Evolutionary conservation across 2,797 vertebrate species (phyloP).

Genomic region (Melanotaenia trifasciata): DNA sequence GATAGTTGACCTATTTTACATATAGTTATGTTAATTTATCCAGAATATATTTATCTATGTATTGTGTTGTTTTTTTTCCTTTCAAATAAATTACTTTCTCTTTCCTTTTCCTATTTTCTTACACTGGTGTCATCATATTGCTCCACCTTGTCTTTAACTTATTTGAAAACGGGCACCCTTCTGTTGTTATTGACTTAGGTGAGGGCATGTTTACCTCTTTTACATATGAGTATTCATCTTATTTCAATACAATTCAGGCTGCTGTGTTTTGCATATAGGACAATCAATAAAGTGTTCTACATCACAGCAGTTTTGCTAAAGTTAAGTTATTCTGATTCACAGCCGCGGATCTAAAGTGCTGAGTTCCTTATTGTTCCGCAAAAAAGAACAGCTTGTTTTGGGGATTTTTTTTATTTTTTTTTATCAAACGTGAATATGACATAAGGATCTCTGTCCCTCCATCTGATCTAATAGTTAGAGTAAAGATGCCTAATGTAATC

Average conservation of each 20-base stretch:
- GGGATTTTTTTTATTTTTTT: too few relatives aligned
- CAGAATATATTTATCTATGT: not conserved
- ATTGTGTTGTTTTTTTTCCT: not conserved
- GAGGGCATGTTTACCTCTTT: not conserved
- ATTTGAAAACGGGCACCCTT: not conserved
- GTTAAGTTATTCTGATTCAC: not conserved
- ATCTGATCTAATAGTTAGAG: not conserved
- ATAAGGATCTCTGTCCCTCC: not conserved
- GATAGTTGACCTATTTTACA: not conserved
- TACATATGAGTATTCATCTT: not conserved
- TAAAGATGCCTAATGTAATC: not conserved
- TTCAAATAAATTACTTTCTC: too few relatives aligned
- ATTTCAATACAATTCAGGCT: too few relatives aligned
- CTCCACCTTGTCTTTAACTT: too few relatives aligned
- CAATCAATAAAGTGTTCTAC: not conserved
- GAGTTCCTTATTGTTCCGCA: conserved; percentile 28
- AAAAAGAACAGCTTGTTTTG: too few relatives aligned
- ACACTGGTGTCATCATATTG: too few relatives aligned
- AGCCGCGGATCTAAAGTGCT: not conserved
- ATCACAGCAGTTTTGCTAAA: not conserved
- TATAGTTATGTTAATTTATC: not conserved
- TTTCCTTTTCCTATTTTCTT: too few relatives aligned
- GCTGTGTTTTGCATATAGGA: too few relatives aligned
- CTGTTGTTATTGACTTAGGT: not conserved
- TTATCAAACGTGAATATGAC: conserved; percentile 1